Evolutionary conservation across 2,113 vertebrate genomes (phyloP).

Genomic region (Caranx melampygus): DNA sequence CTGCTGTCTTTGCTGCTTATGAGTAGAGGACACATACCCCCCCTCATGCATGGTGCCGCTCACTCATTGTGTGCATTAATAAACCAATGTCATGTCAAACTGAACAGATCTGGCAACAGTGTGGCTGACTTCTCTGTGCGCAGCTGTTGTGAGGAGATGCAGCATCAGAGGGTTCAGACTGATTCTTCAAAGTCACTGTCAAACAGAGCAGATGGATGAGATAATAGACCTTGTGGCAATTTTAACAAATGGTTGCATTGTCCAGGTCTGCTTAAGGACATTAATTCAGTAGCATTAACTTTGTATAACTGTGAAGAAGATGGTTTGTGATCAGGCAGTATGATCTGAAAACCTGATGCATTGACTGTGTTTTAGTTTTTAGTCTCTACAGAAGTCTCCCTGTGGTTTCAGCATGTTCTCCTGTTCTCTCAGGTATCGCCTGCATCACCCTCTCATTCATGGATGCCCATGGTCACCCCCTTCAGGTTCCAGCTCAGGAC

Average conservation of each 20-base stretch:
- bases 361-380: not conserved
- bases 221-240: not conserved
- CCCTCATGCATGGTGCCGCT: not conserved
- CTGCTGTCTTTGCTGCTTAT: not conserved
- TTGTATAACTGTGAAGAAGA: not conserved
- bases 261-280: not conserved
- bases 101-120: no score
- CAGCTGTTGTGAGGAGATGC: not conserved
- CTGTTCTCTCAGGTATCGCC: slow-evolving; percentile 87
- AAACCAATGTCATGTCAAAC: not conserved
- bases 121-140: not conserved
- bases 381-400: not conserved
- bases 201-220: not conserved
- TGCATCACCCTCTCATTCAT: slow-evolving; percentile 94
- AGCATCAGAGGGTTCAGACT: not conserved
- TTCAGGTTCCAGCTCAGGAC: slow-evolving; percentile 79
- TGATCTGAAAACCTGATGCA: not conserved
- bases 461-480: slow-evolving; percentile 83
- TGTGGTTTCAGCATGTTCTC: not conserved
- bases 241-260: not conserved
- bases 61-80: not conserved
- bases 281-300: not conserved
- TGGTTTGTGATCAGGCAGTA: not conserved
- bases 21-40: not conserved
- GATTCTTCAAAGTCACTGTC: not conserved